Conservation (phyloP, 1,140 invertebrate genomes). For the Brachionus asplanchnoidis region DNA sequence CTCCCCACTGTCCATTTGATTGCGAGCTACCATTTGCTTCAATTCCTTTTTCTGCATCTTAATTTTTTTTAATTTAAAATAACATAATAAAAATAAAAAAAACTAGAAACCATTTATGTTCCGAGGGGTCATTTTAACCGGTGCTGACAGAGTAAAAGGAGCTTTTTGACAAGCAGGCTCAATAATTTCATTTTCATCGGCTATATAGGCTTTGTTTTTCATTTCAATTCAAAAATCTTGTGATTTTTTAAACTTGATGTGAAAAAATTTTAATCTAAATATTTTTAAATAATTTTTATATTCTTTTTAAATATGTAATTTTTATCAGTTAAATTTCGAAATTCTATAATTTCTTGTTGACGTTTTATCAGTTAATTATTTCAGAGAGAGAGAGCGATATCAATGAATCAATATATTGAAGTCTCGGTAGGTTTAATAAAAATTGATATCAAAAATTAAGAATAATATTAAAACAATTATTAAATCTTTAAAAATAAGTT, state of each 20-base stretch:
- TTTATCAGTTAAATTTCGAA: neutral
- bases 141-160: neutral
- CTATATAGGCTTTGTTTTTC: neutral
- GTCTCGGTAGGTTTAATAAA: too few species aligned
- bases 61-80: neutral
- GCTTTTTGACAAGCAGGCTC: neutral
- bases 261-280: neutral
- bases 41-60: constrained; percentile 6
- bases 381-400: too few species aligned
- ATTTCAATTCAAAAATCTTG: neutral
- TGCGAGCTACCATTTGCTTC: neutral
- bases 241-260: neutral
- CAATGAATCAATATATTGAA: too few species aligned
- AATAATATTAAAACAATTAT: too few species aligned
- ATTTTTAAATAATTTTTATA: neutral
- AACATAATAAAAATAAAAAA: neutral
- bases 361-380: neutral
- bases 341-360: neutral
- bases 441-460: too few species aligned
- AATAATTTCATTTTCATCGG: neutral
- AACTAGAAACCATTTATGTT: neutral
- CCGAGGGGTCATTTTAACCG: neutral
- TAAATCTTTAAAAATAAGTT: too few species aligned
- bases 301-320: neutral
- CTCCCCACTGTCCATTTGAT: constrained; percentile 26